A percentile compares a stretch with the other conserved stretches of the same genome.
These are phyloP conservation scores for Ricordea florida DNA, from an alignment of 92 coral and sea anemone species.

Conservation along the genomic window DNA sequence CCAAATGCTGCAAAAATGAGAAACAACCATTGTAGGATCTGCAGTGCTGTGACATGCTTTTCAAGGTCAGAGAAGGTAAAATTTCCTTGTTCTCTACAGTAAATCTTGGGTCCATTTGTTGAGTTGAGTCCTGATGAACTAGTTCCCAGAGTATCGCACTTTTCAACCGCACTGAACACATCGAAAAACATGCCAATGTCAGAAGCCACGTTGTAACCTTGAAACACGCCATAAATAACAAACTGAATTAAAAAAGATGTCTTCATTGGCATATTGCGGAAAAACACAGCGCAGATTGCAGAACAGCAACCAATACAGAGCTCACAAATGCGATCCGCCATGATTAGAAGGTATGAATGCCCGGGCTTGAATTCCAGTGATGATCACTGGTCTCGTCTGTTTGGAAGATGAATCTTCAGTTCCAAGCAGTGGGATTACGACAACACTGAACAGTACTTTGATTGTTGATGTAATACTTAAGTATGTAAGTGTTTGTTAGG, in stretches of 20 bases:
- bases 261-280: constrained; percentile 57
- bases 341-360: too few species aligned
- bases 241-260: constrained; percentile 68
- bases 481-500: too few species aligned
- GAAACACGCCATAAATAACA: constrained; percentile 68
- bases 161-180: constrained; percentile 54
- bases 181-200: constrained; percentile 74
- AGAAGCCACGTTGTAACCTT: constrained; percentile 80
- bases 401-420: not conserved
- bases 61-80: constrained; percentile 36
- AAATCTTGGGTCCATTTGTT: constrained; percentile 9
- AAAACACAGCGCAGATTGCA: constrained; percentile 57
- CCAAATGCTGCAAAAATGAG: constrained; percentile 66
- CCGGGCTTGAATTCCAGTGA: too few species aligned
- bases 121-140: constrained; percentile 28
- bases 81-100: constrained; percentile 47
- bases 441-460: too few species aligned
- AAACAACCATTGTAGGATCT: constrained; percentile 73
- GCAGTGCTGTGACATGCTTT: constrained; percentile 44
- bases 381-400: too few species aligned
- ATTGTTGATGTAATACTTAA: too few species aligned
- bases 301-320: constrained; percentile 54
- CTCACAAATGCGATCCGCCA: constrained; percentile 68
- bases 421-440: too few species aligned
- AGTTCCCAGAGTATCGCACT: constrained; percentile 43